phyloP scores from a whole-genome alignment of 2,888 invertebrate species.

The Taenaris catops region DNA sequence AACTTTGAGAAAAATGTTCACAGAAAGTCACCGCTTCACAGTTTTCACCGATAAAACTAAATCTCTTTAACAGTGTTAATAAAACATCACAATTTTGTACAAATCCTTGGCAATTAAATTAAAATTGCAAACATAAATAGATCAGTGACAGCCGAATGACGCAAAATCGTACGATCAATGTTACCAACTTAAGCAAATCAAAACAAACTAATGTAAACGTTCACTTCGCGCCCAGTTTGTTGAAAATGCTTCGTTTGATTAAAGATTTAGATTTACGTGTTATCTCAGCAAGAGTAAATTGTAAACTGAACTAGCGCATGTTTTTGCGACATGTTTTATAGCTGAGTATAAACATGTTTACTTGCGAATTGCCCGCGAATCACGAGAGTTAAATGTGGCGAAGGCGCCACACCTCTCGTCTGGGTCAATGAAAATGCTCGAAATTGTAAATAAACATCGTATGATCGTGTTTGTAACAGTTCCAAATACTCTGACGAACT shows the following conservation, averaged over 20 bases:
- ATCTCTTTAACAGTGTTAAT: slow-evolving; percentile 10
- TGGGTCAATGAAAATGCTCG: slow-evolving; percentile 35
- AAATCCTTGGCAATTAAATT: slow-evolving; percentile 34
- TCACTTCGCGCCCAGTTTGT: slow-evolving; percentile 9
- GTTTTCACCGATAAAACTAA: slow-evolving; percentile 20
- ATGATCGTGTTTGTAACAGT: slow-evolving; percentile 45
- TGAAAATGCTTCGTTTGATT: too few species aligned
- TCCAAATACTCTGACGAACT: slow-evolving; percentile 31
- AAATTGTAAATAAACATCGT: slow-evolving; percentile 58
- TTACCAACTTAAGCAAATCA: slow-evolving; percentile 46
- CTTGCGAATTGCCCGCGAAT: slow-evolving; percentile 22
- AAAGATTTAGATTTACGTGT: too few species aligned
- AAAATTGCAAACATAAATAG: slow-evolving; percentile 44
- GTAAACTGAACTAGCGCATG: slow-evolving; percentile 27
- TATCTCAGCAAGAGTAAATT: slow-evolving; percentile 24
- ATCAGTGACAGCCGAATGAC: slow-evolving; percentile 54
- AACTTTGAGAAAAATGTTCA: slow-evolving; percentile 16
- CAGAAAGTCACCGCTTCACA: slow-evolving; percentile 20
- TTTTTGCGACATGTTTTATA: slow-evolving; percentile 38
- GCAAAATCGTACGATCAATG: slow-evolving; percentile 61
- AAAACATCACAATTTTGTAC: slow-evolving; percentile 20
- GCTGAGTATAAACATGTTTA: slow-evolving; percentile 52
- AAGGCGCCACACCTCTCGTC: slow-evolving; percentile 45
- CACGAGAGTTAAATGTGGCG: slow-evolving; percentile 19
- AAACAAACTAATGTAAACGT: slow-evolving; percentile 37